A percentile compares a stretch with the other conserved stretches of the same genome.
Conservation (phyloP, 2,888 invertebrate genomes). For the Caenorhabditis angaria region DNA sequence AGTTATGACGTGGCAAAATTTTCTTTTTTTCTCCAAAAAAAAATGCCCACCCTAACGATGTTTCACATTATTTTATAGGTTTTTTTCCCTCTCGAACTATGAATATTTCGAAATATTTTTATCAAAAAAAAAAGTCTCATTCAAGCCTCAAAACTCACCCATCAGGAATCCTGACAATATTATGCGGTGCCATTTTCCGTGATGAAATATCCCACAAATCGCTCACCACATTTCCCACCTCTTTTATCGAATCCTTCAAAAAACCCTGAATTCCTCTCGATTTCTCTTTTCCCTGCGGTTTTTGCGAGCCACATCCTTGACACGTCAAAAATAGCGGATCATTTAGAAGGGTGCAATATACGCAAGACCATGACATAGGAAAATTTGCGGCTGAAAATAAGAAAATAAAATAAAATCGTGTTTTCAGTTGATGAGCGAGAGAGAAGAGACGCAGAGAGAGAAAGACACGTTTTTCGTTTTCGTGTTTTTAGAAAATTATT, state of each 20-base stretch:
- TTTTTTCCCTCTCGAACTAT: too few species aligned
- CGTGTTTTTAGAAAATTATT: background rate
- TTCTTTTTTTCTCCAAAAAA: too few species aligned
- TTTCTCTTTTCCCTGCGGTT: constrained; percentile 22
- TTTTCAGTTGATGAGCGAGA: too few species aligned
- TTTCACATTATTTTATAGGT: too few species aligned
- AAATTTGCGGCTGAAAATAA: background rate
- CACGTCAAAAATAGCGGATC: constrained; percentile 17
- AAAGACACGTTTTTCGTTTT: background rate
- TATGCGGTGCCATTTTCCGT: constrained; percentile 13
- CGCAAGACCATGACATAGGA: constrained; percentile 44
- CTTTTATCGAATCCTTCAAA: background rate
- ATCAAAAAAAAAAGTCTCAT: background rate
- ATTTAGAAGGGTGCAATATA: constrained; percentile 50
- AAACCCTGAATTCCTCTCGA: background rate
- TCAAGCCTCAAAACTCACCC: background rate
- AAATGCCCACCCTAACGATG: too few species aligned
- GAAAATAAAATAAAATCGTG: too few species aligned
- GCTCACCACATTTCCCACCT: constrained; percentile 5
- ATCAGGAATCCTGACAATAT: constrained; percentile 20
- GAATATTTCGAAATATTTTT: too few species aligned
- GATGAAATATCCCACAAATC: constrained; percentile 7
- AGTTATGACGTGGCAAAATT: too few species aligned
- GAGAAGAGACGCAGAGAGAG: background rate
- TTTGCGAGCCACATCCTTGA: constrained; percentile 48